Conservation (phyloP, 2,888 invertebrate species). For the Cyclophora albipunctata region DNA sequence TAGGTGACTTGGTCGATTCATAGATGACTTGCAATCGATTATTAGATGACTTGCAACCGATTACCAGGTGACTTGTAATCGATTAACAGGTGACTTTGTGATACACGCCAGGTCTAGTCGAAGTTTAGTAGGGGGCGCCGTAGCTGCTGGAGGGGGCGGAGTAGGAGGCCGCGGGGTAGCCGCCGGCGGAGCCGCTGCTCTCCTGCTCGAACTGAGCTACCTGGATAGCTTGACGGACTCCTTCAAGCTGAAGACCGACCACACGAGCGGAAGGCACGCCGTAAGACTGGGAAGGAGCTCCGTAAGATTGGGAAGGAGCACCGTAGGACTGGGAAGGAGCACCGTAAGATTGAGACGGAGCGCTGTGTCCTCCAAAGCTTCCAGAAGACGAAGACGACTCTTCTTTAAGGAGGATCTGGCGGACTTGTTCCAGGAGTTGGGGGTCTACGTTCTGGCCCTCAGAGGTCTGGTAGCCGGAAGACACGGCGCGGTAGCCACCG, state of each 20-base stretch:
- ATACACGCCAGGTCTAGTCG: constrained; percentile 21
- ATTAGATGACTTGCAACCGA: no score
- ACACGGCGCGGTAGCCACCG: constrained; percentile 83
- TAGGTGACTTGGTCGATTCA: constrained; percentile 9
- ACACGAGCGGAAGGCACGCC: constrained; percentile 73
- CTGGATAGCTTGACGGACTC: constrained; percentile 90
- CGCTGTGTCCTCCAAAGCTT: constrained; percentile 69
- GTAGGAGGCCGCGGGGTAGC: constrained; percentile 78
- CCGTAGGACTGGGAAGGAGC: constrained; percentile 81
- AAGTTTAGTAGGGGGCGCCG: constrained; percentile 77
- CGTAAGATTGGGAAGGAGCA: constrained; percentile 76
- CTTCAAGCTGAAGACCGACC: constrained; percentile 89
- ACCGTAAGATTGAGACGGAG: constrained; percentile 52
- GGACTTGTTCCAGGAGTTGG: constrained; percentile 87
- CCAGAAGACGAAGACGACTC: constrained; percentile 77
- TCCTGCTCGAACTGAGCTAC: constrained; percentile 88
- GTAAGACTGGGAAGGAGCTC: constrained; percentile 77
- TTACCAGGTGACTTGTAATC: no score
- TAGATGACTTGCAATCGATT: no score
- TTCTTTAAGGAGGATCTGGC: constrained; percentile 88
- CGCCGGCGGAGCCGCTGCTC: constrained; percentile 56
- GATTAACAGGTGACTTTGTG: constrained; percentile 15
- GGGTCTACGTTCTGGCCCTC: constrained; percentile 89
- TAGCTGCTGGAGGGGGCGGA: constrained; percentile 80
- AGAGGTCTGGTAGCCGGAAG: constrained; percentile 85